Base-by-base conservation (phyloP, 1,140 invertebrate species). In the Hestina assimilis region DNA sequence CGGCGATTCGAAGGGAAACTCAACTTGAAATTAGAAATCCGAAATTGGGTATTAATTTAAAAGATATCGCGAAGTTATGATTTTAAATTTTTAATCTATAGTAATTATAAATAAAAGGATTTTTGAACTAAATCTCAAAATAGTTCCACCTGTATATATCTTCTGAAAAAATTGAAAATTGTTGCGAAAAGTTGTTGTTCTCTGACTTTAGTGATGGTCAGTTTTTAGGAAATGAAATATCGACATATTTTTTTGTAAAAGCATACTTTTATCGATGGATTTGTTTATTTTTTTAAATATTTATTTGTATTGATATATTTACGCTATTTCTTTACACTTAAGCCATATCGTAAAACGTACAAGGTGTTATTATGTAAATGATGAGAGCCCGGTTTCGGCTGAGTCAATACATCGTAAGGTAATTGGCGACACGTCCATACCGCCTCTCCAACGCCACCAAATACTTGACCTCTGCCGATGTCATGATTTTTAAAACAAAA, bases 321-420 rank as follows among this genome's bases (percentile, higher is more conserved):
- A 11, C 65, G 60, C 69, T 42, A 4, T 11, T 23, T 19, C 48
- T 60, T 41, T 20, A 65, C 3, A 57, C 56, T 73, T 69, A 21
- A 0, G 28, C 59, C 68, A 48, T n/a, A 5, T 4, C 3, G 2
- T 28, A 40, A 15, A 42, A 29, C 68, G 62, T 67, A 79, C 74
- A 80, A 82, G 76, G 80, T 85, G 80, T 87, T 79, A 87, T 87
- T 87, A 87, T 87, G 82, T 82, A 87, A 87, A 87, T 85, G 75
- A 82, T 85, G 82, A 74, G 82, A 87, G 76, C 72, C 65, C 63
- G 58, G 73, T 76, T 84, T 82, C 75, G 75, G 75, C 74, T 80
- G 74, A 87, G 82, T 83, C 82, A 85, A 85, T 85, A 87, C 74
- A 17, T 19, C 33, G 63, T 55, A 62, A 69, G 73, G 76, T 82